Evolutionary conservation across 1,140 invertebrate species (phyloP).

Genomic region (Macrosteles quadrilineatus): DNA sequence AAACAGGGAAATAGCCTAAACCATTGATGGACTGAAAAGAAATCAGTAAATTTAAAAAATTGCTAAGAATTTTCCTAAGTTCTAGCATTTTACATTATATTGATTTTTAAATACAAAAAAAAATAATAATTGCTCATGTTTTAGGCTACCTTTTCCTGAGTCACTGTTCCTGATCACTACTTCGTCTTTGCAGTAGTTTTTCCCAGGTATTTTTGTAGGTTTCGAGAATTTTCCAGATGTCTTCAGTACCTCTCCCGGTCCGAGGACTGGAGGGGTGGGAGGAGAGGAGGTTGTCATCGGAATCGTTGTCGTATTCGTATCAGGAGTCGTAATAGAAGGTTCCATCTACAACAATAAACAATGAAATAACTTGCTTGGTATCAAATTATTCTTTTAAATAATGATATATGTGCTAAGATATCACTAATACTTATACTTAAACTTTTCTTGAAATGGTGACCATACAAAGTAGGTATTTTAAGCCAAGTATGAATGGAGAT

Average conservation of each 20-base stretch:
- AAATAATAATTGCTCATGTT: too few species aligned
- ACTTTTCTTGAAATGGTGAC: too few species aligned
- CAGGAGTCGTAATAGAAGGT: conserved; percentile 12
- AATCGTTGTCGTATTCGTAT: conserved; percentile 10
- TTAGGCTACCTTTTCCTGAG: conserved; percentile 93
- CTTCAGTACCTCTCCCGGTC: conserved; percentile 80
- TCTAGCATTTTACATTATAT: too few species aligned
- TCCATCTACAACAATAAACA: conserved; percentile 13
- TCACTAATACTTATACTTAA: conserved; percentile 13
- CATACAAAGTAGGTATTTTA: too few species aligned
- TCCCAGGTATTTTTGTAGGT: conserved; percentile 86
- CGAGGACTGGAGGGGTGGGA: conserved; percentile 59
- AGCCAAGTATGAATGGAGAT: too few species aligned
- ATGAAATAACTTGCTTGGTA: conserved; percentile 3
- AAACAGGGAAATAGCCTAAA: too few species aligned
- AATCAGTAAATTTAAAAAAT: too few species aligned
- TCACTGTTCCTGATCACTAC: conserved; percentile 91
- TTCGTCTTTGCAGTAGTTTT: conserved; percentile 92
- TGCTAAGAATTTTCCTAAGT: too few species aligned
- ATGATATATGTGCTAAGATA: background rate
- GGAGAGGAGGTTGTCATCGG: background rate
- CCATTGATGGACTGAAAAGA: too few species aligned
- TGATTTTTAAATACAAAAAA: too few species aligned
- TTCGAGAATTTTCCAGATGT: conserved; percentile 84
- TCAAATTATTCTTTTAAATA: background rate